Base-by-base conservation (phyloP, 2,888 invertebrate genomes). In the Rhagophthalmus giganteus region DNA sequence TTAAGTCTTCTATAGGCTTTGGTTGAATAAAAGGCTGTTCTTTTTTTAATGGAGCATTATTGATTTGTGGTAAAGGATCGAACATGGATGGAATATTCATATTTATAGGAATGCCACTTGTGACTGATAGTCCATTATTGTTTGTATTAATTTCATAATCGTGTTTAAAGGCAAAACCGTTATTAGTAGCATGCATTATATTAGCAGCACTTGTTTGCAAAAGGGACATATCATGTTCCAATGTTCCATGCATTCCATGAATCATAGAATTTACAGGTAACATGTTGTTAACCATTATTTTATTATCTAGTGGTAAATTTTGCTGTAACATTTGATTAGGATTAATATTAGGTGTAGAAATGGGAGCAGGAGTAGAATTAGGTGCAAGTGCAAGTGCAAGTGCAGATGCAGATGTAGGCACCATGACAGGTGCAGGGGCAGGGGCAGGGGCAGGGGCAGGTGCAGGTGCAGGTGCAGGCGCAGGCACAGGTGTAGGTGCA, bases 1-100 rank as follows among this genome's bases (percentile, higher is more conserved):
- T 62, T 41, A 84, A 73, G 62, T 82, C 79, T 66, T 85, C 84
- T 58, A 84, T 82, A 41, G 84, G 82, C 71, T 87, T 87, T 16
- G 83, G 83, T 55, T 84, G 85, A 5, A 85, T 78, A 39, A 85
- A 63, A 40, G 75, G 76, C 34, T 65, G 76, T 34, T 67, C 67
- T 28, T 66, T 78, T 67, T 49, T 76, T 68, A 11, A 72, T 62
- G 64, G 76, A 55, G 72, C 75, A 54, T 72, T 74, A 68, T 75
- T 75, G 10, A 71, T 67, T 41, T 59, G 63, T 2, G 83, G 81
- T 28, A 82, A 63, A 0, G 85, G 82, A 63, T 86, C 86, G 63
- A 86, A 86, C 61, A 86, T 83, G 10, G 86, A 85, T 1, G 81
- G 73, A 48, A 84, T 81, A 0, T 80, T 77, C 66, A 78, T 75